Evolutionary conservation across 1,140 invertebrate species (phyloP), one percentile per base, ranked within the genome.

Genomic region (Ips nitidus): DNA sequence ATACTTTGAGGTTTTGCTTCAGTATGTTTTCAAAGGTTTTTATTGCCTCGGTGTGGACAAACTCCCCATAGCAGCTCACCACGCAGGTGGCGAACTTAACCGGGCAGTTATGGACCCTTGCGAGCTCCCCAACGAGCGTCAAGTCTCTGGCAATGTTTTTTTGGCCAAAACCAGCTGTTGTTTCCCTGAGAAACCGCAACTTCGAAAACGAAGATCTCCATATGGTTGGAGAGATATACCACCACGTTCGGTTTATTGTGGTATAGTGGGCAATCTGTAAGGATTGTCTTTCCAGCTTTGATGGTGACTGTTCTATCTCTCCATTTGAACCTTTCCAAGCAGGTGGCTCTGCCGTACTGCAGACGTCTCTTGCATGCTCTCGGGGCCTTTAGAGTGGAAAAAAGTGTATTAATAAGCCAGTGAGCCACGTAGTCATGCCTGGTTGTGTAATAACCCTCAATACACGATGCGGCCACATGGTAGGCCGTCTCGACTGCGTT

Each of bases 381-480:
- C 5, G 45, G 45, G 5, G 45, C 45, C 45, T n/a, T 1, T 5
- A 47, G 45, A n/a, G 5, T 47, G 45, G 5, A 47, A n/a, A 47
- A 47, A 5, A 47, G 45, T 1, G 45, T 47, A 6, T 47, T 59
- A 7, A 58, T 41, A 4, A 57, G 52, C 53, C 53, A 59, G 56
- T 47, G 53, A n/a, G 47, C 41, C 3, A 50, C 65, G 7, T 41
- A 59, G 41, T 58, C 55, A 53, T 58, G 41, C 43, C 43, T 57
- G 6, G 65, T 38, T 8, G 63, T 41, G 52, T 55, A 65, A 2
- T 50, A 39, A 42, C 40, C 38, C 41, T 3, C 41, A 1, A 55
- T 41, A 40, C 63, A 65, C 37, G 37, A 4, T n/a, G 45, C 53
- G 4, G 36, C 45, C 52, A 65, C 63, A 41, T 65, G 63, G 39